Evolutionary conservation across 2,797 vertebrate species (phyloP).

Genomic region (Chlorospingus flavigularis): DNA sequence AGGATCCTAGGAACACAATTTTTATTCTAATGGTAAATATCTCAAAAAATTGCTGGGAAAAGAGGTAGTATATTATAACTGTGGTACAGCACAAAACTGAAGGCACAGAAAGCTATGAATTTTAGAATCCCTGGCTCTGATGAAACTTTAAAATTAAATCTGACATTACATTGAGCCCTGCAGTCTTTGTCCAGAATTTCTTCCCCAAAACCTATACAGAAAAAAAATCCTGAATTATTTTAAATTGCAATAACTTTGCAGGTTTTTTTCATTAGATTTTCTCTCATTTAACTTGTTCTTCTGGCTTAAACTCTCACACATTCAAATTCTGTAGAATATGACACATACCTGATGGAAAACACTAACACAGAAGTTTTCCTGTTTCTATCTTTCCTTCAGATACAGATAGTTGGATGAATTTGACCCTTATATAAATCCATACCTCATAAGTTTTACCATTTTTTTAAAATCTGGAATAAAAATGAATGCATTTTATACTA

Average conservation of each 20-base stretch:
- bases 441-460: not conserved
- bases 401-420: not conserved
- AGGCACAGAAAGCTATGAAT: not conserved
- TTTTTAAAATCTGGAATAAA: not conserved
- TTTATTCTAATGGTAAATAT: not conserved
- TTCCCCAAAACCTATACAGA: not conserved
- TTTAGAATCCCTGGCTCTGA: not conserved
- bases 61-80: not conserved
- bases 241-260: not conserved
- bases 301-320: not conserved
- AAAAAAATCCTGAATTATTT: not conserved
- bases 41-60: not conserved
- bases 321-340: not conserved
- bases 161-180: accelerated
- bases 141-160: not conserved
- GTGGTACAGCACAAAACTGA: not conserved
- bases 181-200: not conserved
- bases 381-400: not conserved
- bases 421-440: not conserved
- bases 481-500: not conserved
- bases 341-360: not conserved
- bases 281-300: not conserved
- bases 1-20: not conserved
- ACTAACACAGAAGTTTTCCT: not conserved
- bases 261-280: not conserved